phyloP scores from a whole-genome alignment of 2,113 vertebrate species.

The Stegostoma tigrinum region DNA sequence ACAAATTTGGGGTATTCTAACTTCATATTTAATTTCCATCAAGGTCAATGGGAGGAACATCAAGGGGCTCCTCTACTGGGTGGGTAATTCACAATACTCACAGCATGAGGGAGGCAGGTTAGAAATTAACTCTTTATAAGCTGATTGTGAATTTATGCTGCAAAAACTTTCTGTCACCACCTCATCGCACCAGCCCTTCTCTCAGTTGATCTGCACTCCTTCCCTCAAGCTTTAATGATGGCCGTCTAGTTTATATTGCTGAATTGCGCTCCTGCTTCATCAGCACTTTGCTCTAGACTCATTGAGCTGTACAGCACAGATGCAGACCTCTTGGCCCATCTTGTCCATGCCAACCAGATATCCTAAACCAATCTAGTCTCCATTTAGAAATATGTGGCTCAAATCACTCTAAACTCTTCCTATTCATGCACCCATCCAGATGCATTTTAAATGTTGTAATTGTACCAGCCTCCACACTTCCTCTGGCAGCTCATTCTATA shows the following conservation, averaged over 20 bases:
- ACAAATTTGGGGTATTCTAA: background rate
- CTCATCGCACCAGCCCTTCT: background rate
- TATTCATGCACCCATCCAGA: too few relatives aligned
- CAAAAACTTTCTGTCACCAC: background rate
- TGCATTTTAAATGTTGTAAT: too few relatives aligned
- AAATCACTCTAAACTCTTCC: too few relatives aligned
- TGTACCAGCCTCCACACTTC: too few relatives aligned
- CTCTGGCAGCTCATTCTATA: too few relatives aligned
- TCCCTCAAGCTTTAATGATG: background rate
- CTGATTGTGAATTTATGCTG: background rate
- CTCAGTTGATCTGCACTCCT: background rate
- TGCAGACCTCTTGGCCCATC: too few relatives aligned
- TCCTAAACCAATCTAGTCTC: too few relatives aligned
- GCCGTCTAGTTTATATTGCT: background rate
- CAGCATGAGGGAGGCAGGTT: background rate
- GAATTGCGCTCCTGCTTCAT: background rate
- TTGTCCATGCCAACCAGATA: too few relatives aligned
- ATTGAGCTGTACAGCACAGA: too few relatives aligned
- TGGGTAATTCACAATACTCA: background rate
- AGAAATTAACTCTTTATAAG: background rate
- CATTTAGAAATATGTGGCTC: too few relatives aligned
- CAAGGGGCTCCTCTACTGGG: background rate
- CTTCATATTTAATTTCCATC: background rate
- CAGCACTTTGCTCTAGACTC: background rate
- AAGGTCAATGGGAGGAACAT: background rate